A percentile compares a stretch with the other conserved stretches of the same genome.
Evolutionary conservation across 2,113 vertebrate genomes (phyloP).

Genomic region (Tetrao urogallus): DNA sequence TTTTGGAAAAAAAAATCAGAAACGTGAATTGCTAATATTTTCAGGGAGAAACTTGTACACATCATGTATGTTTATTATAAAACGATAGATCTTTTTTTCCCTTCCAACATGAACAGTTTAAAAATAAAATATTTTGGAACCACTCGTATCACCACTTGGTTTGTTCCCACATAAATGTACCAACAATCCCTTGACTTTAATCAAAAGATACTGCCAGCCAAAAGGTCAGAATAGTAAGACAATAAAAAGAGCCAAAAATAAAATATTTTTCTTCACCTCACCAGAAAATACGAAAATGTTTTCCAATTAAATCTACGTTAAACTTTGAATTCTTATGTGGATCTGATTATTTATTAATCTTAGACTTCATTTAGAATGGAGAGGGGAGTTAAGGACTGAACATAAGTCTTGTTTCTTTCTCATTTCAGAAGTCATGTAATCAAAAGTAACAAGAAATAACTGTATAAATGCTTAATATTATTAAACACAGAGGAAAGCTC

Average conservation of each 20-base stretch:
- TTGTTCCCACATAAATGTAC: background rate
- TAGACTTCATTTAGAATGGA: background rate
- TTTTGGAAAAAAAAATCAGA: background rate
- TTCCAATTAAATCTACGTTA: background rate
- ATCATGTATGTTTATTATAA: background rate
- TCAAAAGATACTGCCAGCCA: background rate
- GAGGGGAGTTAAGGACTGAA: accelerated
- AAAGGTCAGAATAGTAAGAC: background rate
- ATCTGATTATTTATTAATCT: background rate
- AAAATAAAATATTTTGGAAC: background rate
- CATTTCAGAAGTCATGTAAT: background rate
- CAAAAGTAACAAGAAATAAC: background rate
- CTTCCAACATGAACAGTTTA: background rate
- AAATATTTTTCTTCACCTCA: background rate
- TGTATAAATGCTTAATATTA: background rate
- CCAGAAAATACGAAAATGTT: background rate
- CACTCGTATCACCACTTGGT: background rate
- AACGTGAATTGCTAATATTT: background rate
- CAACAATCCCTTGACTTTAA: background rate
- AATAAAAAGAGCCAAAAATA: background rate
- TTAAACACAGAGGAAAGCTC: background rate
- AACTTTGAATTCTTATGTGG: background rate
- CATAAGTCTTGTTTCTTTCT: background rate
- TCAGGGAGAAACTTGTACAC: background rate
- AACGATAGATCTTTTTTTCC: background rate